A percentile compares a stretch with the other conserved stretches of the same genome.
These are phyloP conservation scores for Struthidea cinerea DNA, from an alignment of 2,113 vertebrate genomes.

Conservation along the genomic window DNA sequence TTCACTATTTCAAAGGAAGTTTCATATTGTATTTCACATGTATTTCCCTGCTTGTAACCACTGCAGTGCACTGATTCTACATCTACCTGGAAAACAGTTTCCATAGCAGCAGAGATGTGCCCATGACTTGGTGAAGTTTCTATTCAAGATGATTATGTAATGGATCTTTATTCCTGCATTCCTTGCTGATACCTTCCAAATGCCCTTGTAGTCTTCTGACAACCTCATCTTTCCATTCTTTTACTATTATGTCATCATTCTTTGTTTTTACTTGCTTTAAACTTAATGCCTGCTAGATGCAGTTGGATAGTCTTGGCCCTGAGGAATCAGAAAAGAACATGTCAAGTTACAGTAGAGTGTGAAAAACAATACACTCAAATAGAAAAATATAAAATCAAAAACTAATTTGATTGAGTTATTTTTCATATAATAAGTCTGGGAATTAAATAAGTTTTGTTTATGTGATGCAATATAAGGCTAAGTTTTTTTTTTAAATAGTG, in stretches of 20 bases:
- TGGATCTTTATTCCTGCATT: not conserved
- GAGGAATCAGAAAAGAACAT: not conserved
- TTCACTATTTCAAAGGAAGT: not conserved
- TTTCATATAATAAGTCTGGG: not conserved
- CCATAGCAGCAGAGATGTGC: not conserved
- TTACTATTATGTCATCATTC: not conserved
- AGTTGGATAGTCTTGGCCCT: not conserved
- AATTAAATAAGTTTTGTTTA: not conserved
- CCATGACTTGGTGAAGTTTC: not conserved
- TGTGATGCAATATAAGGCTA: not conserved
- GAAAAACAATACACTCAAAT: not conserved
- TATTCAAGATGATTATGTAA: not conserved
- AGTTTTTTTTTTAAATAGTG: not conserved
- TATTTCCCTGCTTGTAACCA: not conserved
- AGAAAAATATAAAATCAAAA: not conserved
- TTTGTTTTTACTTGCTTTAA: not conserved
- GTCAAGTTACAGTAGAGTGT: not conserved
- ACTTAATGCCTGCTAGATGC: not conserved
- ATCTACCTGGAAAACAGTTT: not conserved
- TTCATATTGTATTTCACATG: not conserved
- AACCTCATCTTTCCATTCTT: not conserved
- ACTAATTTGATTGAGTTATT: not conserved
- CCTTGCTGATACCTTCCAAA: not conserved
- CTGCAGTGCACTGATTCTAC: not conserved
- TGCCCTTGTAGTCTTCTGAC: not conserved